Percentiles rank a stretch among this genome's conserved stretches.
Conservation (phyloP, 2,113 vertebrate genomes). For the Gymnogyps californianus region DNA sequence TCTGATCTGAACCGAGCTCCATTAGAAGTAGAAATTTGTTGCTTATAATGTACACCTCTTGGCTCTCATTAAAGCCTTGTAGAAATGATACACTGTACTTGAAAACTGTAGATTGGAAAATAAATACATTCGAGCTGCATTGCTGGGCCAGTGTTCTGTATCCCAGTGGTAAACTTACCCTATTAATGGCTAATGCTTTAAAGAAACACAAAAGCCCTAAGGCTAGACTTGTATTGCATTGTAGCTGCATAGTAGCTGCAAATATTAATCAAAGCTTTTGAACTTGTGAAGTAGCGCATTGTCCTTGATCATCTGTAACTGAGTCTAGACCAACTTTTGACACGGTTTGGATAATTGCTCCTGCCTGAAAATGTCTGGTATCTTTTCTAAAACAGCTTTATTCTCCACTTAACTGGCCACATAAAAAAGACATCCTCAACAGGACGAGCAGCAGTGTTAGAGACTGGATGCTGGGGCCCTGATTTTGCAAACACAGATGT, state of each 20-base stretch:
- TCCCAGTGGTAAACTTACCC: constrained; percentile 61
- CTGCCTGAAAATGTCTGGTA: not conserved
- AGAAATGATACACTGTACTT: constrained; percentile 50
- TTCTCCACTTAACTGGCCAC: not conserved
- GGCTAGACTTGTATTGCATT: constrained; percentile 25
- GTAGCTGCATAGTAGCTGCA: constrained; percentile 28
- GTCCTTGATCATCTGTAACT: constrained; percentile 50
- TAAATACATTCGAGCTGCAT: constrained; percentile 32
- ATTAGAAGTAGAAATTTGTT: constrained; percentile 39
- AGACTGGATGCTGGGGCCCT: too few relatives aligned
- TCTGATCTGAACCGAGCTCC: not conserved
- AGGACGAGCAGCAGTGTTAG: not conserved
- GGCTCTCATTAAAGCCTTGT: constrained; percentile 53
- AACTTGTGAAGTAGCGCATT: constrained; percentile 19
- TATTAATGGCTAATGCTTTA: constrained; percentile 63
- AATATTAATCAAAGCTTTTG: constrained; percentile 51
- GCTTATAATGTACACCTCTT: constrained; percentile 19
- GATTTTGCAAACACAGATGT: not conserved
- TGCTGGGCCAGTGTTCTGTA: constrained; percentile 20
- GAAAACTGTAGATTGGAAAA: constrained; percentile 55
- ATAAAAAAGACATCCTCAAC: not conserved
- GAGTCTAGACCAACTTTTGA: not conserved
- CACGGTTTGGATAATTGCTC: not conserved
- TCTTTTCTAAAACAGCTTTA: not conserved
- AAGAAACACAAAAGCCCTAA: constrained; percentile 62